Conservation (phyloP, 2,797 vertebrate species). For the Manis pentadactyla region DNA sequence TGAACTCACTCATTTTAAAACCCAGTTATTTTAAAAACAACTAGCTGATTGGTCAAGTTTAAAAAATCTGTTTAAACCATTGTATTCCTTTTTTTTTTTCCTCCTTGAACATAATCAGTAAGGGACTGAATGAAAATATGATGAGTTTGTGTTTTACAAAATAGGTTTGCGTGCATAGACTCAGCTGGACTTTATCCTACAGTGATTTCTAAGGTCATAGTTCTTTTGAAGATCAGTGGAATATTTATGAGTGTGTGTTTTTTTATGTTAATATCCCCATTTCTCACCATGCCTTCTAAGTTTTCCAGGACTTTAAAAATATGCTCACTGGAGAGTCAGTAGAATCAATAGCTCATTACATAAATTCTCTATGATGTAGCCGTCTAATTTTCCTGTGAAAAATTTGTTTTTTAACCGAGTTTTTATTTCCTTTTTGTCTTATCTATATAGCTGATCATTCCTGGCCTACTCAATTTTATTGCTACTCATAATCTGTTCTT, state of each 20-base stretch:
- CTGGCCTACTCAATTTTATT: neutral
- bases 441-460: neutral
- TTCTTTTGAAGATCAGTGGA: slow-evolving; percentile 68
- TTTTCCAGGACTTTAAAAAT: slow-evolving; percentile 49
- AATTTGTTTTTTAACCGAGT: neutral
- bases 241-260: slow-evolving; percentile 62
- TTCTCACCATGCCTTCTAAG: slow-evolving; percentile 8
- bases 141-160: neutral
- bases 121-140: neutral
- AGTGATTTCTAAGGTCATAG: slow-evolving; percentile 50
- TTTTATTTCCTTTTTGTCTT: neutral
- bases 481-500: neutral
- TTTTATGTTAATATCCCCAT: slow-evolving; percentile 53
- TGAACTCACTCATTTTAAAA: slow-evolving; percentile 44
- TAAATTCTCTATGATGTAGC: neutral
- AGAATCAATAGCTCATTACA: neutral
- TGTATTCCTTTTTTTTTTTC: neutral
- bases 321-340: neutral
- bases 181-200: neutral
- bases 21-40: slow-evolving; percentile 17
- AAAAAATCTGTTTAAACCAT: slow-evolving; percentile 26
- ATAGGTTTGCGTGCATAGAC: neutral
- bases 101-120: neutral
- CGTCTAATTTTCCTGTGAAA: neutral
- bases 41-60: neutral